Conservation (phyloP, 2,797 vertebrate genomes). For the Setipinna tenuifilis region DNA sequence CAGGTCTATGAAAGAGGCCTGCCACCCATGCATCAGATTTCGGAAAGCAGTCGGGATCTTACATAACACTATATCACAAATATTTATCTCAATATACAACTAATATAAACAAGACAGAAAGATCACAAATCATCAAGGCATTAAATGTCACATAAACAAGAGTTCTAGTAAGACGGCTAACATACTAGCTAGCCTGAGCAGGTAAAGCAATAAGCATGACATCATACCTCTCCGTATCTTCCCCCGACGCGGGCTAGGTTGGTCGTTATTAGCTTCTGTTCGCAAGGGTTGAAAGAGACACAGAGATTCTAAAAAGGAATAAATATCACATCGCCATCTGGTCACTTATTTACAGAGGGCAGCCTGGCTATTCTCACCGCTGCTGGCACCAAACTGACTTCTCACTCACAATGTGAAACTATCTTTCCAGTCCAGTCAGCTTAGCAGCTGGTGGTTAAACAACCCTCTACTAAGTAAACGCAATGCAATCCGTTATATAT, state of each 20-base stretch:
- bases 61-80: neutral
- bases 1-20: constrained; percentile 9
- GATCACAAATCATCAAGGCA: neutral
- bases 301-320: neutral
- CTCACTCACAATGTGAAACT: constrained; percentile 3
- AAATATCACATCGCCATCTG: constrained; percentile 39
- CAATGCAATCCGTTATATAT: neutral
- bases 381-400: neutral
- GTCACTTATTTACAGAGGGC: neutral
- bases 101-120: neutral
- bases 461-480: neutral
- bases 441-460: neutral
- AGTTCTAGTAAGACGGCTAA: neutral
- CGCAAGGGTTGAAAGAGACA: constrained; percentile 14
- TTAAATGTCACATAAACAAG: neutral
- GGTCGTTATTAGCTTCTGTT: constrained; percentile 18
- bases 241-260: neutral
- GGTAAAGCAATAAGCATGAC: constrained; percentile 40
- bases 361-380: neutral
- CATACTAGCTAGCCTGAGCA: neutral
- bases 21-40: constrained; percentile 14
- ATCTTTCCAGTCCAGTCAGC: neutral
- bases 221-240: constrained; percentile 45
- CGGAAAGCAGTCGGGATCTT: neutral
- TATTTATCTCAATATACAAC: neutral